Base-by-base conservation (phyloP, 2,113 vertebrate genomes). In the Aptenodytes forsteri region DNA sequence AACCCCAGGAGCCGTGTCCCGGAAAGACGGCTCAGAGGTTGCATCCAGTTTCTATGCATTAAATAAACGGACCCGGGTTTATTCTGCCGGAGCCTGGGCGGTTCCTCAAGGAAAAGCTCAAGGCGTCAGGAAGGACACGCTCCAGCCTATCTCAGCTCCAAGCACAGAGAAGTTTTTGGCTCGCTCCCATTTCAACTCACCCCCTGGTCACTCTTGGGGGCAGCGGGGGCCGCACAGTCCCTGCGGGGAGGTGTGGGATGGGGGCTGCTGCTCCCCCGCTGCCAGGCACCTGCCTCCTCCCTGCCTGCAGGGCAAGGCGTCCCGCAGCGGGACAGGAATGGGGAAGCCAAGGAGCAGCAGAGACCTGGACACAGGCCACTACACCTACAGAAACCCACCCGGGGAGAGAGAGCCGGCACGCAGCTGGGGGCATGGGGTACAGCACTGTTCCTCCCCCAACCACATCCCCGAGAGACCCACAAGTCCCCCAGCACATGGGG, bases 271-370 rank as follows among this genome's bases (percentile, higher is more conserved):
- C n/a, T 49, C 9, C 66, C 52, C 23, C 0, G 2, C 38, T 32
- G 38, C 29, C 12, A 1, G 70, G 47, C 46, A 64, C 75, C 65
- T 75, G 62, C 36, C 50, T 47, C 38, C 64, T 30, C 83, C 58
- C 52, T 46, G 29, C 71, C 80, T 16, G 13, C 16, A 11, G 40
- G 18, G 34, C 40, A 32, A 27, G 9, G 20, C 5, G 13, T 52
- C 36, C 67, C 32, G 8, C 3, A 0, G 9, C 2, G 14, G 23
- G 80, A 7, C 18, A 30, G 54, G 38, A 52, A 44, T 0, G 0
- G 9, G 67, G 69, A 61, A 79, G 22, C 22, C 50, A 8, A 9
- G 7, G 61, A 52, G 44, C 69, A 78, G 67, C 81, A 38, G 46
- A 56, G 34, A 44, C 21, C 23, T 10, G 50, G 49, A 38, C 77